These are phyloP conservation scores for Tetragonisca angustula DNA, from an alignment of 2,888 invertebrate genomes.

Conservation along the genomic window DNA sequence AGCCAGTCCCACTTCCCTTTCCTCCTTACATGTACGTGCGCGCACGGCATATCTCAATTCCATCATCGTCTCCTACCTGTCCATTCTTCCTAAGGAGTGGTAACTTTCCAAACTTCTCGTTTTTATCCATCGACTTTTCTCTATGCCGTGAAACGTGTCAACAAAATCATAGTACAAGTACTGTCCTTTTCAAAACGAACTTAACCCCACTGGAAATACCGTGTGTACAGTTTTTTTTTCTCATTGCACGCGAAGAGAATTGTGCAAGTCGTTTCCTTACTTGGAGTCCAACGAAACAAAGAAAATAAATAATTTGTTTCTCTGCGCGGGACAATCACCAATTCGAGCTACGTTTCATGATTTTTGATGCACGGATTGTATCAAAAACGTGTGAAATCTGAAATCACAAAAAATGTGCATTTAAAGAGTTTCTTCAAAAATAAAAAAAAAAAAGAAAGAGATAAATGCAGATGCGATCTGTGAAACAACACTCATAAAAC, in stretches of 20 bases:
- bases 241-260: neutral
- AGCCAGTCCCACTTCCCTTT: constrained; percentile 69
- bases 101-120: constrained; percentile 62
- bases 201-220: neutral
- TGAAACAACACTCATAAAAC: neutral
- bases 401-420: neutral
- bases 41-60: constrained; percentile 41
- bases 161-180: too few relatives aligned
- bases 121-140: neutral
- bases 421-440: neutral
- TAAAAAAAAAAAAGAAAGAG: neutral
- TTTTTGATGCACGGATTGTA: neutral
- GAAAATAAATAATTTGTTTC: neutral
- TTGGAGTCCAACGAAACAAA: neutral
- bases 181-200: too few relatives aligned
- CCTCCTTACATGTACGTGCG: constrained; percentile 48
- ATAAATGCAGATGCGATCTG: neutral
- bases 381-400: neutral
- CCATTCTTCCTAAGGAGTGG: constrained; percentile 46
- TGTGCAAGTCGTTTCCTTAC: accelerated
- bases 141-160: neutral
- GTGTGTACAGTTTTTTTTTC: neutral
- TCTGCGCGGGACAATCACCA: neutral
- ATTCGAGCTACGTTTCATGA: neutral
- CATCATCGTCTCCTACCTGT: constrained; percentile 42